These are phyloP conservation scores for Muntiacus muntjak DNA, from an alignment of 2,113 vertebrate species.

Conservation along the genomic window DNA sequence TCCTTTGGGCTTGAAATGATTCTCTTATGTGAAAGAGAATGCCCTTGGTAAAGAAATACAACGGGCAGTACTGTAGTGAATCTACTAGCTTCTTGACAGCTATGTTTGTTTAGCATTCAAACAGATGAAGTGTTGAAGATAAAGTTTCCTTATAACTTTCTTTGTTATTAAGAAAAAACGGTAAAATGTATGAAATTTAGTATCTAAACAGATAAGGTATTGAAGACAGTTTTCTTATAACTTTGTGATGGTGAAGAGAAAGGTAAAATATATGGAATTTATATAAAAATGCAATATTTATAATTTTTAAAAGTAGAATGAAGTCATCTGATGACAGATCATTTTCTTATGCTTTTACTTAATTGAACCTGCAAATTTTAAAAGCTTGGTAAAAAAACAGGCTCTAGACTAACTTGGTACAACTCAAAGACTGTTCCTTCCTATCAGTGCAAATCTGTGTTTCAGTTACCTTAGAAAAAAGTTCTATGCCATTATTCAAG, in stretches of 20 bases:
- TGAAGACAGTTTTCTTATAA: background rate
- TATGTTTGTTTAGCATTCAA: background rate
- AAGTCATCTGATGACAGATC: background rate
- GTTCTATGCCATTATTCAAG: background rate
- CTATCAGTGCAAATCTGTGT: background rate
- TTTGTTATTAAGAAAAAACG: background rate
- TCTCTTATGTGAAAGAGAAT: background rate
- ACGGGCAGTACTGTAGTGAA: background rate
- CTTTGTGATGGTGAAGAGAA: background rate
- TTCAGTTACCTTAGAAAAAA: slow-evolving; percentile 43
- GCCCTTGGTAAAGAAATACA: background rate
- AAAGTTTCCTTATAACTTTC: slow-evolving; percentile 7
- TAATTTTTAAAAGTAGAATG: slow-evolving; percentile 4
- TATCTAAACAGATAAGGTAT: background rate
- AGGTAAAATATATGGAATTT: slow-evolving; percentile 3
- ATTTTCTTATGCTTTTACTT: slow-evolving; percentile 1
- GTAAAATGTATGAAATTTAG: background rate
- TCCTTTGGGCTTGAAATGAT: background rate
- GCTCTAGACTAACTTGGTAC: background rate
- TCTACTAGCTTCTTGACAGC: background rate
- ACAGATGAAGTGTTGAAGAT: background rate
- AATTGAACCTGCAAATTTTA: background rate
- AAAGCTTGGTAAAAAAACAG: background rate
- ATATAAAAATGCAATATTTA: background rate
- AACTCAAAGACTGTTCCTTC: background rate